Evolutionary conservation across 37 sponge, comb jelly and placozoan species (phyloP).

Genomic region (Geodia barretti): DNA sequence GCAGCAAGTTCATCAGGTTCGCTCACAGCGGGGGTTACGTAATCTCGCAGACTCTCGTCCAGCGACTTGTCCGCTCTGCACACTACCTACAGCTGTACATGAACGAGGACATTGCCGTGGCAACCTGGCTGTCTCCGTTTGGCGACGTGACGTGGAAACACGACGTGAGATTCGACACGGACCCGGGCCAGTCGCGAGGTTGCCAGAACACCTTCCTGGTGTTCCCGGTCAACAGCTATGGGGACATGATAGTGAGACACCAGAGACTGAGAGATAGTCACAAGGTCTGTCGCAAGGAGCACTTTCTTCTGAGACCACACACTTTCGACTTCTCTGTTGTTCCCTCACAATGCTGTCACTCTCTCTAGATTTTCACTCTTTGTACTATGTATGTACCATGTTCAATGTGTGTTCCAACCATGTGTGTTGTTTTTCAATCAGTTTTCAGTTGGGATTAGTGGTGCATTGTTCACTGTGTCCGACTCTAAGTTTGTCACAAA

Average conservation of each 20-base stretch:
- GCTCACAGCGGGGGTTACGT: constrained; percentile 61
- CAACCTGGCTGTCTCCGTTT: constrained; percentile 52
- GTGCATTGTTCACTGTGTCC: too few species aligned
- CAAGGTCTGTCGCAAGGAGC: not conserved
- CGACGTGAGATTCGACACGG: constrained; percentile 75
- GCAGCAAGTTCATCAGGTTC: constrained; percentile 49
- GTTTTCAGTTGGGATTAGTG: too few species aligned
- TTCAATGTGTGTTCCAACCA: too few species aligned
- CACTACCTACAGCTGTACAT: constrained; percentile 30
- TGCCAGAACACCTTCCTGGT: constrained; percentile 65
- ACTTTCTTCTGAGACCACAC: not conserved
- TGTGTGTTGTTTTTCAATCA: too few species aligned
- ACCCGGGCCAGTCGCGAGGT: constrained; percentile 48
- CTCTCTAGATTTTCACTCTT: not conserved
- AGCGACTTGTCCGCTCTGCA: constrained; percentile 9
- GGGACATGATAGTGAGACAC: not conserved
- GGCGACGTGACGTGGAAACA: constrained; percentile 62
- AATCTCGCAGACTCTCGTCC: constrained; percentile 18
- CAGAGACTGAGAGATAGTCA: not conserved
- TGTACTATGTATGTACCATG: too few species aligned
- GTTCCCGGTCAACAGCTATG: not conserved
- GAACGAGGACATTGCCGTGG: constrained; percentile 60
- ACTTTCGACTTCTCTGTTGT: constrained; percentile 8
- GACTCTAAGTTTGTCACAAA: too few species aligned
- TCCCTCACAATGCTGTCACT: constrained; percentile 30